Evolutionary conservation across 1,140 invertebrate genomes (phyloP).

Genomic region (honey bee (Apis mellifera)): DNA sequence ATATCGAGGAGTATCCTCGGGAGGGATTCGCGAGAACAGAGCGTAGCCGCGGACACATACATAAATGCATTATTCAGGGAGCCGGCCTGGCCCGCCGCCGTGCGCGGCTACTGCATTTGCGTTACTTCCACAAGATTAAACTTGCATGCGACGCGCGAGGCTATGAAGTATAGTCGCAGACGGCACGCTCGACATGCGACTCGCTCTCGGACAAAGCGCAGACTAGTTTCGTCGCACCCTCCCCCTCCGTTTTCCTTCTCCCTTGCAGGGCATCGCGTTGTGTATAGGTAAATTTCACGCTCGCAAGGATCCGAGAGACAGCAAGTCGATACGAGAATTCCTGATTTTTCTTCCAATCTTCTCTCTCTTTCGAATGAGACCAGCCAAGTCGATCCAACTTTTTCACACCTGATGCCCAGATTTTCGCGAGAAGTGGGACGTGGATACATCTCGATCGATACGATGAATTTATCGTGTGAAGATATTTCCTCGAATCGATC

Average conservation of each 20-base stretch:
- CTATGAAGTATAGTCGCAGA: constrained; percentile 76
- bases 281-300: too few relatives aligned
- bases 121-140: constrained; percentile 78
- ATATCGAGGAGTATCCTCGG: constrained; percentile 52
- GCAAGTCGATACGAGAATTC: too few relatives aligned
- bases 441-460: too few relatives aligned
- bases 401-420: too few relatives aligned
- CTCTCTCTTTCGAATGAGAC: too few relatives aligned
- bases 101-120: constrained; percentile 72
- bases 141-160: constrained; percentile 73
- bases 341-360: too few relatives aligned
- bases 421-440: too few relatives aligned
- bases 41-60: constrained; percentile 71
- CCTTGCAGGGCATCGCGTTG: too few relatives aligned
- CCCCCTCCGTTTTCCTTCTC: background rate
- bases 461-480: too few relatives aligned
- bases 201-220: constrained; percentile 71
- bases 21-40: constrained; percentile 67
- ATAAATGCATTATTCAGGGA: constrained; percentile 75
- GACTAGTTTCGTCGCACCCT: constrained; percentile 50
- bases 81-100: constrained; percentile 46
- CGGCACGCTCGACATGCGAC: constrained; percentile 69
- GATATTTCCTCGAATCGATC: too few relatives aligned
- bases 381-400: too few relatives aligned
- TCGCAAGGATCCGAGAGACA: too few relatives aligned